Conservation (phyloP, 2,797 vertebrate species). For the Lindbergichthys nudifrons region DNA sequence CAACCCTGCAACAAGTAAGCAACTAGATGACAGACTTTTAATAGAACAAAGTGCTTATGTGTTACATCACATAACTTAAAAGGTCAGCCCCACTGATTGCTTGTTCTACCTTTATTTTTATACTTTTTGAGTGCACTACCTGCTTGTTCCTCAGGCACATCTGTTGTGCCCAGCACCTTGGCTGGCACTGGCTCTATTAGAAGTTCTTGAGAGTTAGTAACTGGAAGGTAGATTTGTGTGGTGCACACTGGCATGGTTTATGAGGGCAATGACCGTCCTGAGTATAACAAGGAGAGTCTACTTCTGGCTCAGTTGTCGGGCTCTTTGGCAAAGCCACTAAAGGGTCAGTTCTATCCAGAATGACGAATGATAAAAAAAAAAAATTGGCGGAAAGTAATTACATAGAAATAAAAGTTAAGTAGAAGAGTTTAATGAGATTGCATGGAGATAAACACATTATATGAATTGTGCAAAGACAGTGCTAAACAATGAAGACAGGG, state of each 20-base stretch:
- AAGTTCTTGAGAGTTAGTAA: conserved; percentile 36
- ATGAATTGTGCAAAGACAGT: conserved; percentile 17
- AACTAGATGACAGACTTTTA: conserved; percentile 41
- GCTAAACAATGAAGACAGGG: conserved; percentile 10
- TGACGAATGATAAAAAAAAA: neutral
- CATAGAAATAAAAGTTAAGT: neutral
- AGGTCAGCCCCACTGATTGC: conserved; percentile 31
- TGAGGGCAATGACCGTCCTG: conserved; percentile 13
- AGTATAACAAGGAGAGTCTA: conserved; percentile 10
- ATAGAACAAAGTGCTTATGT: conserved; percentile 47
- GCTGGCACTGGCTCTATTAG: conserved; percentile 39
- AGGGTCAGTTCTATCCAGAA: conserved; percentile 2
- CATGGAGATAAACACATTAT: conserved; percentile 16
- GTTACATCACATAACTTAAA: conserved; percentile 37
- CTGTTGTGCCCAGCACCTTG: conserved; percentile 35
- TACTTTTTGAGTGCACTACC: conserved; percentile 20
- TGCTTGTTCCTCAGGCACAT: conserved; percentile 12
- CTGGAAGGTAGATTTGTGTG: conserved; percentile 43
- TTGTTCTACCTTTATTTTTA: conserved; percentile 21
- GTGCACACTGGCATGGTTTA: conserved; percentile 20
- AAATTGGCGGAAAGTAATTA: neutral
- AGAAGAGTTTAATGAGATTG: conserved; percentile 21
- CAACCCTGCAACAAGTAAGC: conserved; percentile 41
- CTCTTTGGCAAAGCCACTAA: conserved; percentile 30
- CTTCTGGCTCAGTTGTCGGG: conserved; percentile 18